Base-by-base conservation (phyloP, 2,113 vertebrate species). In the Helogale parvula region DNA sequence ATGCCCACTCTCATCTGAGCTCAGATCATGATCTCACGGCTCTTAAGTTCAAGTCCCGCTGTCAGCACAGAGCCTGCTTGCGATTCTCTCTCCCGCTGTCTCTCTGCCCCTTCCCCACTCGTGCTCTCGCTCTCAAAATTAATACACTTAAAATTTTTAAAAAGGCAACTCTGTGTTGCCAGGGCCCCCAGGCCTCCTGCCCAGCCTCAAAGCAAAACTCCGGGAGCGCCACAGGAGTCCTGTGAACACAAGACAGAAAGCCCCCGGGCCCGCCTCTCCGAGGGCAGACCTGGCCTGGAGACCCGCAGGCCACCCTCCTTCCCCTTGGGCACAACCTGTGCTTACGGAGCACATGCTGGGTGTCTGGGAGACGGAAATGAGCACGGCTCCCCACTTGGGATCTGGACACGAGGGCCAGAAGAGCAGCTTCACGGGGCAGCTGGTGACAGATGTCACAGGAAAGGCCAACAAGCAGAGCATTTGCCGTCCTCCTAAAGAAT, bases 231-330 rank as follows among this genome's bases (percentile, higher is more conserved):
- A 52, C 23, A 47, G 87, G 7, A 7, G 63, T 14, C 65, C 47
- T 7, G 1, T 4, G 29, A 3, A 41, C 11, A 41, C 17, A 69
- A 65, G 45, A 74, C 50, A 54, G 31, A 65, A 29, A 13, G 41
- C 6, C 8, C 60, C 81, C 9, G 4, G 33, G 7, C 5, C 86
- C 35, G 16, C 50, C 4, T 19, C 57, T n/a, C 10, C 3, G 16
- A 69, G 47, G 57, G 66, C 60, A 90, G 38, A 52, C 14, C n/a
- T 27, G 27, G 35, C 21, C 31, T n/a, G 35, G 19, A 15, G 23
- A 0, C 0, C 0, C 5, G 84, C 3, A 0, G 27, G 8, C 2
- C 1, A 13, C 23, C 27, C 50, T 4, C 7, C 2, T 29, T 17
- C 19, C 19, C 29, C 72, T 41, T n/a, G 33, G 2, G 41, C 10